Evolutionary conservation across 2,113 vertebrate genomes (phyloP), one percentile per base, ranked within the genome.

Genomic region (Steatornis caripensis): DNA sequence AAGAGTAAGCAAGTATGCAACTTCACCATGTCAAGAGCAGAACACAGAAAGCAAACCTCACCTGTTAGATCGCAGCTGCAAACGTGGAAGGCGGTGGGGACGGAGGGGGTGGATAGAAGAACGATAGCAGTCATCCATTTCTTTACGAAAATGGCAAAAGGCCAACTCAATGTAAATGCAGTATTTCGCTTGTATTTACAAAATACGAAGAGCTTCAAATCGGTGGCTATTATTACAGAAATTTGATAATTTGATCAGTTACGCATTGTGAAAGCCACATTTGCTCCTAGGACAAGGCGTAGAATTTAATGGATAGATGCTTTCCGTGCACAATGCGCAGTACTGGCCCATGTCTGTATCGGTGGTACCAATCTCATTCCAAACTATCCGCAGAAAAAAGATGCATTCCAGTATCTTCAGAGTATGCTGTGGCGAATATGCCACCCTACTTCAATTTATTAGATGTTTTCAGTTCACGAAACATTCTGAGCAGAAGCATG

Each of bases 31-130:
- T n/a, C 80, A 62, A 23, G 68, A 49, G 22, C 12, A 30, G 68
- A 23, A 36, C 6, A 1, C 7, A 7, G 45, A 60, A 23, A 75
- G 54, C 62, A 70, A 71, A 60, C 15, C 64, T 18, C 57, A 14
- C 10, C n/a, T 11, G 24, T 8, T 9, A 36, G 34, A 11, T 17
- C 48, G 9, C 15, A 30, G 54, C 54, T 53, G 72, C 53, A 45
- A 10, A 39, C 1, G 2, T 5, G n/a, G 20, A 12, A 18, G 57
- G 45, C 45, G 3, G 0, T 9, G 37, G 54, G 65, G 32, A 45
- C 6, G 36, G 37, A 29, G 57, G 30, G 29, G n/a, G n/a, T n/a
- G n/a, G 18, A 6, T 1, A 18, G 24, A 18, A n/a, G 43, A 18
- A 17, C 2, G 21, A 8, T 3, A 72, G 58, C 70, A 16, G 29